phyloP scores from a whole-genome alignment of 2,888 invertebrate genomes.

The Scaptomyza caliginosa region DNA sequence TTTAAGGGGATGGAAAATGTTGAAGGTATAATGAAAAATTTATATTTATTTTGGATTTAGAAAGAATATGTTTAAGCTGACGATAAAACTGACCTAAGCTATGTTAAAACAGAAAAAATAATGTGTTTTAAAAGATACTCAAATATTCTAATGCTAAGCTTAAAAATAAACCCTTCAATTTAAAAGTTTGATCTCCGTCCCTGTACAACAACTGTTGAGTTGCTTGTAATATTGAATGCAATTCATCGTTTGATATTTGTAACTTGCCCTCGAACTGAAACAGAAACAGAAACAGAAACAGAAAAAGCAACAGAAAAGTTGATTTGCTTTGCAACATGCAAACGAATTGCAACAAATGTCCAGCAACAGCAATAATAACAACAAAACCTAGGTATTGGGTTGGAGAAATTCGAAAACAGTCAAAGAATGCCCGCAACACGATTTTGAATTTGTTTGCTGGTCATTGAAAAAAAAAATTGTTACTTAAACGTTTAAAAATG shows the following conservation, averaged over 20 bases:
- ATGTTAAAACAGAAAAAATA: no score
- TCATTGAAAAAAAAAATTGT: slow-evolving; percentile 6
- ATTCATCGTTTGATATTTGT: slow-evolving; percentile 58
- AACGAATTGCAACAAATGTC: slow-evolving; percentile 49
- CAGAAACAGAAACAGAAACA: slow-evolving; percentile 12
- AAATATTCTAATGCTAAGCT: no score
- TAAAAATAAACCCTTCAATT: neutral
- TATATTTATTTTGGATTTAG: no score
- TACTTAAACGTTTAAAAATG: neutral
- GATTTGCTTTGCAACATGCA: slow-evolving; percentile 70
- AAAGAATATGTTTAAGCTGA: no score
- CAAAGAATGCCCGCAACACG: slow-evolving; percentile 58
- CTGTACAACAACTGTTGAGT: slow-evolving; percentile 17
- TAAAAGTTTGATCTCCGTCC: slow-evolving; percentile 7
- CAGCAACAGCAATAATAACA: neutral
- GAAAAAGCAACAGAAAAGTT: slow-evolving; percentile 48
- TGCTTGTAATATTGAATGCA: slow-evolving; percentile 43
- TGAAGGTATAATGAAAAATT: no score
- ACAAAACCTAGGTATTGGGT: neutral
- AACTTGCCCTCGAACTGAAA: slow-evolving; percentile 41
- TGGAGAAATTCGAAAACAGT: slow-evolving; percentile 36
- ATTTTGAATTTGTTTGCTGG: slow-evolving; percentile 32
- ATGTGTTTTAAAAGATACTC: no score
- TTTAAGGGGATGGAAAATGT: no score
- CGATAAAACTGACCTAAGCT: no score